A percentile compares a stretch with the other conserved stretches of the same genome.
Conservation (phyloP, 2,888 invertebrate species). For the Micoletzkya japonica region DNA sequence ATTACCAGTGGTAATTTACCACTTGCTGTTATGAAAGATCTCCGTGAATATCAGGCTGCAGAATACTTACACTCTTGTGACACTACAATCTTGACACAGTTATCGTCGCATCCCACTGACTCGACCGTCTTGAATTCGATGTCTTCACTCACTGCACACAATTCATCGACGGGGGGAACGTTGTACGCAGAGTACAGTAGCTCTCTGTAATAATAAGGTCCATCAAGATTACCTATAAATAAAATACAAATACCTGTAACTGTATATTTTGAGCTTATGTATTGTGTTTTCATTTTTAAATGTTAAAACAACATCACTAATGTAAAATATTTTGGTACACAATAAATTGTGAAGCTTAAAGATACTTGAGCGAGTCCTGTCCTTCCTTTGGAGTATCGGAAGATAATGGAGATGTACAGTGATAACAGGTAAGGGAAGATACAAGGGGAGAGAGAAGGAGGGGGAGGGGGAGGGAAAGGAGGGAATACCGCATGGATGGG, state of each 20-base stretch:
- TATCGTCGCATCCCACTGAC: not conserved
- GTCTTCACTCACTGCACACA: constrained; percentile 21
- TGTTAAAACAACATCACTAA: no score
- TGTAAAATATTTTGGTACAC: not conserved
- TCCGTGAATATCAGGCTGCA: no score
- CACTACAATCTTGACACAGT: constrained; percentile 18
- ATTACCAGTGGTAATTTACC: no score
- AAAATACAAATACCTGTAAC: not conserved
- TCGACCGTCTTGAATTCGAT: constrained; percentile 10
- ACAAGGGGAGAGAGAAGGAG: constrained; percentile 8
- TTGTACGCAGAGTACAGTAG: constrained; percentile 22
- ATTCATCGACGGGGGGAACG: constrained; percentile 24
- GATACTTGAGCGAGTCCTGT: constrained; percentile 13
- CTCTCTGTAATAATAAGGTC: not conserved
- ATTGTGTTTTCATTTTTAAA: no score
- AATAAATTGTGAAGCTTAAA: not conserved
- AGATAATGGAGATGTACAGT: constrained; percentile 24
- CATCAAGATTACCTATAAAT: not conserved
- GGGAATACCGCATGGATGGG: not conserved
- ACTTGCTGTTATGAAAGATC: no score
- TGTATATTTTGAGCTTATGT: not conserved
- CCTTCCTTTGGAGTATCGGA: constrained; percentile 9
- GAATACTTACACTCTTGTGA: constrained; percentile 5
- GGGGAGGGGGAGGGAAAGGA: constrained; percentile 1
- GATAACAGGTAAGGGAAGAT: constrained; percentile 14